phyloP scores from a whole-genome alignment of 2,113 vertebrate species.

The Grallaria varia region DNA sequence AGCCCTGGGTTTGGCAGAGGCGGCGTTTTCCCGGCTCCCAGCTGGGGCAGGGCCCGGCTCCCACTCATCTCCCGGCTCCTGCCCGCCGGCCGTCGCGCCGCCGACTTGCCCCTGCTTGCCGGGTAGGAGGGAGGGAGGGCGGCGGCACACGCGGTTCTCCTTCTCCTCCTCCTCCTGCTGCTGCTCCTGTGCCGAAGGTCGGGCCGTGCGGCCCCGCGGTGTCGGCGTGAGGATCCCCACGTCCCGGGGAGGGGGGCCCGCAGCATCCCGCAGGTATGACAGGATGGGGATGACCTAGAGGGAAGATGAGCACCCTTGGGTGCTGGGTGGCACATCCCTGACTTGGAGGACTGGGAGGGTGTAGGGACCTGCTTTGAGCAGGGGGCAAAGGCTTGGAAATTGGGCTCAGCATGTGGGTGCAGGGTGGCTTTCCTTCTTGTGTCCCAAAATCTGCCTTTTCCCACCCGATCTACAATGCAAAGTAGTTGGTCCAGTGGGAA shows the following conservation, averaged over 20 bases:
- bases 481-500: accelerated
- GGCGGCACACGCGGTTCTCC: not conserved
- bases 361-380: accelerated
- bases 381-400: not conserved
- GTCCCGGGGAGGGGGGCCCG: accelerated
- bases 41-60: conserved; percentile 37
- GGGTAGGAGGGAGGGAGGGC: not conserved
- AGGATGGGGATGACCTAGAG: not conserved
- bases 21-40: not conserved
- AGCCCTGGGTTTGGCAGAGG: not conserved
- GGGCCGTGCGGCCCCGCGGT: not conserved
- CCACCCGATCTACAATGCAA: not conserved
- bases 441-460: not conserved
- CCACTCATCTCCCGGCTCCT: conserved; percentile 36
- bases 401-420: not conserved
- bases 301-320: accelerated
- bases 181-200: not conserved
- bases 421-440: accelerated
- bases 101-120: not conserved
- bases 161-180: not conserved
- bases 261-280: not conserved
- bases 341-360: not conserved
- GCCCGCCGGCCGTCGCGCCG: not conserved
- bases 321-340: not conserved
- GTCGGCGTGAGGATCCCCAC: not conserved